Base-by-base conservation (phyloP, 2,113 vertebrate species). In the Herpetotheres cachinnans region DNA sequence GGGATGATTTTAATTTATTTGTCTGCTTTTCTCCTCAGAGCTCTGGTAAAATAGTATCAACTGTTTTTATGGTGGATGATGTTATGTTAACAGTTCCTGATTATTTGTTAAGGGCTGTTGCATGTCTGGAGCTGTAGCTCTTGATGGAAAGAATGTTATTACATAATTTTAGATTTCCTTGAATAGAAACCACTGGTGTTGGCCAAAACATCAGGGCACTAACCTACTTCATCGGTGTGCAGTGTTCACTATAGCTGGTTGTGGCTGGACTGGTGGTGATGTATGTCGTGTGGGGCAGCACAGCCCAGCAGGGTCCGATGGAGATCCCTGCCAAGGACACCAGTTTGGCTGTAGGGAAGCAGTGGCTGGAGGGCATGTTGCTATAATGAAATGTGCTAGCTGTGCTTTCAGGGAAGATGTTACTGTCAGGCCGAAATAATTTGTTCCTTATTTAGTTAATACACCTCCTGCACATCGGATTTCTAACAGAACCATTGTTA, bases 141-240 rank as follows among this genome's bases (percentile, higher is more conserved):
- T 86, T 3, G 3, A 44, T 89, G 82, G 96, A 92, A 97, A 86
- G 50, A 93, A 92, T 82, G 62, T 50, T 40, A 85, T 61, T 82
- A 42, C 13, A 4, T 90, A 92, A 73, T 89, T 95, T 97, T 89
- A 85, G 73, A 69, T 86, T 86, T 91, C 80, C 65, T 81, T 10
- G 17, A 89, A 89, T 47, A 91, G 86, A 81, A 91, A 42, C 34
- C 40, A 42, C 29, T 61, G 22, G 9, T 78, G 19, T 86, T 74
- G 54, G 59, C 44, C 40, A 74, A 40, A 90, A 59, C 11, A 63
- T 47, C 30, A 40, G 76, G 36, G 50, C 32, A 55, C 55, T 83
- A 36, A 76, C 54, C 22, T 76, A 47, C 11, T 96, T 72, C 34
- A 76, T 30, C 1, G 0, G 46, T 32, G 46, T 59, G 52, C 29